Conservation (phyloP, 1,140 invertebrate species). For the Atta colombica region DNA sequence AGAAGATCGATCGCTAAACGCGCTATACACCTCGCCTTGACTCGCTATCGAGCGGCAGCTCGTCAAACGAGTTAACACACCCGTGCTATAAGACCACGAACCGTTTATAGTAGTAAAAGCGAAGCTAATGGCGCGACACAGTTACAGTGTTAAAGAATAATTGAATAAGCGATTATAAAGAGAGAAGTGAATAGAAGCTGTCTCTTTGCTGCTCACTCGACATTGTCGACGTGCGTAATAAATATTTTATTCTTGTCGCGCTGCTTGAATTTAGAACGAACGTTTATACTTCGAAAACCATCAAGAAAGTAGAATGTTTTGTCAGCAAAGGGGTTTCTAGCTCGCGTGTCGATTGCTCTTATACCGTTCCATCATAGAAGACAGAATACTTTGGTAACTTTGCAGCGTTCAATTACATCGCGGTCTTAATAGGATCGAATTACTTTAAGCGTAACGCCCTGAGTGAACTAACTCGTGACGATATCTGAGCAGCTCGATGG, state of each 20-base stretch:
- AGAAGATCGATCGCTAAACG: conserved; percentile 61
- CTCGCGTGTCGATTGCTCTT: conserved; percentile 24
- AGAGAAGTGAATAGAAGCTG: background rate
- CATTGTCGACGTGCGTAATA: conserved; percentile 34
- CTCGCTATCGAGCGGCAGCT: conserved; percentile 50
- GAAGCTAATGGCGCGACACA: conserved; percentile 58
- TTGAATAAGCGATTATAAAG: conserved; percentile 51
- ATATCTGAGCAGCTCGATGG: conserved; percentile 9
- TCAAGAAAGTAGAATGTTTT: conserved; percentile 11
- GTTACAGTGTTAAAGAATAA: conserved; percentile 55
- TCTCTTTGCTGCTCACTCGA: background rate
- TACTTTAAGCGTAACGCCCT: conserved; percentile 32
- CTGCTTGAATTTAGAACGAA: conserved; percentile 2
- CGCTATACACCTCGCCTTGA: conserved; percentile 49
- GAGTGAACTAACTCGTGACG: conserved; percentile 41
- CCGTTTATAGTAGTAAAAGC: conserved; percentile 49
- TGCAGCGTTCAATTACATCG: conserved; percentile 41
- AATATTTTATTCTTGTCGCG: conserved; percentile 25
- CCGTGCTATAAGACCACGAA: conserved; percentile 25
- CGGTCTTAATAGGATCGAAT: conserved; percentile 54
- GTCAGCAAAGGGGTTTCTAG: background rate
- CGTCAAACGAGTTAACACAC: conserved; percentile 53
- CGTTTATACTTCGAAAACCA: conserved; percentile 1
- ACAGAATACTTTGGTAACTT: conserved; percentile 32
- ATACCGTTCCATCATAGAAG: conserved; percentile 6